Percentiles rank a stretch among this genome's conserved stretches.
These are phyloP conservation scores for Eupithecia insigniata DNA, from an alignment of 2,888 invertebrate genomes.

Conservation along the genomic window DNA sequence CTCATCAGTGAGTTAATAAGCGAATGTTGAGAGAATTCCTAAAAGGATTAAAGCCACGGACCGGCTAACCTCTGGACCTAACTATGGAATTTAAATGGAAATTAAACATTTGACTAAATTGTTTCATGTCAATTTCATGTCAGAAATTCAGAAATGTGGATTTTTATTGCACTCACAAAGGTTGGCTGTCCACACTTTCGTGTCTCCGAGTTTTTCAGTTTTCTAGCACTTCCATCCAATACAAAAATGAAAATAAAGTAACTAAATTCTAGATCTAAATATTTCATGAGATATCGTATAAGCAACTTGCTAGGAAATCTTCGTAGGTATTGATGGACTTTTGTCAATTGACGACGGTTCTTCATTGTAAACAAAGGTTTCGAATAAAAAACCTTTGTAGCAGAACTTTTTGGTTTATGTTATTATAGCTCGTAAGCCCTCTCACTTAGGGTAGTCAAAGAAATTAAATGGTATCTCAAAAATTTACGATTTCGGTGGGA, in stretches of 20 bases:
- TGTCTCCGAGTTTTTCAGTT: background rate
- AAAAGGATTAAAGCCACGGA: conserved; percentile 66
- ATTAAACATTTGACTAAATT: background rate
- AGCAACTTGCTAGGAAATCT: background rate
- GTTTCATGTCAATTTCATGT: background rate
- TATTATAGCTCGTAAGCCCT: no score
- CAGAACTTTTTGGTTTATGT: background rate
- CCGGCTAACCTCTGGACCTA: conserved; percentile 12
- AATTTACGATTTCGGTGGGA: no score
- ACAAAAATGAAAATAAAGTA: background rate
- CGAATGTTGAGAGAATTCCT: conserved; percentile 60
- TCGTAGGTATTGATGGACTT: background rate
- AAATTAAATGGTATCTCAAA: no score
- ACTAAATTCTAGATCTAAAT: no score
- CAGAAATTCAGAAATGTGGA: background rate
- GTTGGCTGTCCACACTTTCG: background rate
- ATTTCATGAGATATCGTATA: background rate
- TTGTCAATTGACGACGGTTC: background rate
- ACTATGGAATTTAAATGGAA: background rate
- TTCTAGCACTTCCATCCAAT: background rate
- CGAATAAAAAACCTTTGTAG: background rate
- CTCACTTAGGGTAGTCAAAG: no score
- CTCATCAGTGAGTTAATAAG: conserved; percentile 66
- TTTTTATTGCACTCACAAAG: background rate
- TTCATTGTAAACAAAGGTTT: background rate